These are phyloP conservation scores for Xestoiulus laeticollis DNA, from an alignment of 2,888 invertebrate genomes.

Conservation along the genomic window DNA sequence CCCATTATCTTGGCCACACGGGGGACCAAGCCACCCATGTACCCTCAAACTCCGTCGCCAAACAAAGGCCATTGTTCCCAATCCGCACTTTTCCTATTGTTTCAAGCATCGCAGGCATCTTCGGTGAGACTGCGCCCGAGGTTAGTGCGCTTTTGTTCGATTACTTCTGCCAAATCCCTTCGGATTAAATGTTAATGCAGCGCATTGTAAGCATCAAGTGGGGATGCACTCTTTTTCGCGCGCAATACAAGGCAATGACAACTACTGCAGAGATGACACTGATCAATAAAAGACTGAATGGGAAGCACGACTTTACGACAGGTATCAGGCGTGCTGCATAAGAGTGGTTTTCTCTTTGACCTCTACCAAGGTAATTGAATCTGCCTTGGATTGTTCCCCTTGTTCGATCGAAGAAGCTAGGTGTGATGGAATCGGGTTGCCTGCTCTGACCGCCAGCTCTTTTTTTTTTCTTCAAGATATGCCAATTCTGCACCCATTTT, in stretches of 20 bases:
- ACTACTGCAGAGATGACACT: neutral
- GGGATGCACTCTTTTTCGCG: neutral
- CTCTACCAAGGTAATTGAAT: neutral
- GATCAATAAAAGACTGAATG: neutral
- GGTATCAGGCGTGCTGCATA: neutral
- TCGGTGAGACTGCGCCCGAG: neutral
- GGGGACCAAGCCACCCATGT: neutral
- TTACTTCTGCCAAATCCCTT: neutral
- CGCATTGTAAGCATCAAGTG: neutral
- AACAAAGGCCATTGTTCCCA: neutral
- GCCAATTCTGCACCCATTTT: neutral
- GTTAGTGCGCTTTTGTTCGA: conserved; percentile 9
- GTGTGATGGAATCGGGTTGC: neutral
- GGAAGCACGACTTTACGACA: neutral
- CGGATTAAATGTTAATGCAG: conserved; percentile 9
- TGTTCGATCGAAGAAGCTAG: neutral
- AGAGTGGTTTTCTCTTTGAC: neutral
- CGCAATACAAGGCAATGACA: neutral
- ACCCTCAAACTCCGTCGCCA: neutral
- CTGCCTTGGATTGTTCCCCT: neutral
- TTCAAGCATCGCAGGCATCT: neutral
- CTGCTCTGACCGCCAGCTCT: no score
- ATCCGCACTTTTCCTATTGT: neutral
- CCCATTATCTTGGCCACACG: neutral
- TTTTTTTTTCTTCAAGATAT: neutral